Base-by-base conservation (phyloP, 2,888 invertebrate species). In the Timandra comae region DNA sequence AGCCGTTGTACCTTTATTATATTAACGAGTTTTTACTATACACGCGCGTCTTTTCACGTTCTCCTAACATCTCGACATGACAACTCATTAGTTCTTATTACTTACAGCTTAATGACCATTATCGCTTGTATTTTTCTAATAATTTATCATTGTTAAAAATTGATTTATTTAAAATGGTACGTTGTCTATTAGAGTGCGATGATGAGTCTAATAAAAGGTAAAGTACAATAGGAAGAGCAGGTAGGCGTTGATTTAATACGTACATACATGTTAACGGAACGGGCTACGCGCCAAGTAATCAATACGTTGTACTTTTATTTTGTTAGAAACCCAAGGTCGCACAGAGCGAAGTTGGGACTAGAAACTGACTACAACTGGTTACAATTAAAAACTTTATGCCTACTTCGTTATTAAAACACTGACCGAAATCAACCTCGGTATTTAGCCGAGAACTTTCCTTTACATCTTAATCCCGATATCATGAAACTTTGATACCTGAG, bases 211-310 rank as follows among this genome's bases (percentile, higher is more conserved):
- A 31, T 30, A 12, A 38, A 31, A 32, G 13, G 12, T 35, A 26
- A 32, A 41, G 27, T 38, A 36, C 35, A 42, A 33, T 27, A 19
- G 19, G 16, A 22, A 20, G 12, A 27, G 21, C 16, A 29, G 24
- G 32, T 41, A 33, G 27, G 33, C 38, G 42, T 33, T 34, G 34
- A 41, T 37, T 36, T 41, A 49, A 46, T 56, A 50, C 49, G 49
- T 49, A 53, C 46, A 57, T 43, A 43, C 43, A 41, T 41, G 40
- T 48, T 47, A 58, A 52, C 49, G 35, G 39, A 39, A 46, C 47
- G 55, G 55, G 61, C 55, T 56, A 39, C 46, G 55, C 52, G 62
- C 60, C 56, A 60, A 52, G 46, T 53, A 60, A 64, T 62, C 64
- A 54, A 65, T 65, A 63, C 55, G 43, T 38, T 43, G 42, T 49